These are phyloP conservation scores for Pontoporia blainvillei DNA, from an alignment of 2,113 vertebrate genomes.

Conservation along the genomic window DNA sequence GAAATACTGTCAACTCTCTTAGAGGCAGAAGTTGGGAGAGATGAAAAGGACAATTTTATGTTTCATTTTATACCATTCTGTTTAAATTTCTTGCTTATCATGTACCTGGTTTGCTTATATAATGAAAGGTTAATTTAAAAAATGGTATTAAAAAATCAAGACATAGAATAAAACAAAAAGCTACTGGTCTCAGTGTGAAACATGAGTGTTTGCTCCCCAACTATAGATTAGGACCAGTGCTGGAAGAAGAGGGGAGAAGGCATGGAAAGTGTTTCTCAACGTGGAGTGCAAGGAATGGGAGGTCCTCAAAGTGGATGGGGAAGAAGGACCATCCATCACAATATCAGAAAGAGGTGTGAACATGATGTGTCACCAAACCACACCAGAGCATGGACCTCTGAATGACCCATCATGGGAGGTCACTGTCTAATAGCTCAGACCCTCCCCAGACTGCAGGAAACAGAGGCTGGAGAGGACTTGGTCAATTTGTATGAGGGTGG, in stretches of 20 bases:
- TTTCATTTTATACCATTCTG: not conserved
- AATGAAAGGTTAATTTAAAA: not conserved
- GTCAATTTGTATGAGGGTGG: not conserved
- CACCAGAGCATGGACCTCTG: not conserved
- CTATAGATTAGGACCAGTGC: not conserved
- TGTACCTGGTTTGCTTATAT: not conserved
- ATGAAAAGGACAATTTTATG: not conserved
- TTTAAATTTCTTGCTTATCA: not conserved
- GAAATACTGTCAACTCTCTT: not conserved
- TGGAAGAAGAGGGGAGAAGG: not conserved
- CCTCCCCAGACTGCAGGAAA: rapidly evolving
- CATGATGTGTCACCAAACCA: not conserved
- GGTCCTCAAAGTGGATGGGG: not conserved
- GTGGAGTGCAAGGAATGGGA: not conserved
- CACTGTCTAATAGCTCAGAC: not conserved
- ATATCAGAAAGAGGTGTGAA: not conserved
- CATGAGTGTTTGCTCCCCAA: not conserved
- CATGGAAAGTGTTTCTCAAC: not conserved
- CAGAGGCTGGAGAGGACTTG: not conserved
- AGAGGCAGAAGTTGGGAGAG: not conserved
- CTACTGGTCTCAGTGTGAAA: not conserved
- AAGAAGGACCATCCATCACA: not conserved
- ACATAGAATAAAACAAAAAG: not conserved
- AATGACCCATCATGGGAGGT: not conserved
- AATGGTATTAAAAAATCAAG: not conserved